These are phyloP conservation scores for Argyrosomus regius DNA, from an alignment of 2,797 vertebrate species.

Conservation along the genomic window DNA sequence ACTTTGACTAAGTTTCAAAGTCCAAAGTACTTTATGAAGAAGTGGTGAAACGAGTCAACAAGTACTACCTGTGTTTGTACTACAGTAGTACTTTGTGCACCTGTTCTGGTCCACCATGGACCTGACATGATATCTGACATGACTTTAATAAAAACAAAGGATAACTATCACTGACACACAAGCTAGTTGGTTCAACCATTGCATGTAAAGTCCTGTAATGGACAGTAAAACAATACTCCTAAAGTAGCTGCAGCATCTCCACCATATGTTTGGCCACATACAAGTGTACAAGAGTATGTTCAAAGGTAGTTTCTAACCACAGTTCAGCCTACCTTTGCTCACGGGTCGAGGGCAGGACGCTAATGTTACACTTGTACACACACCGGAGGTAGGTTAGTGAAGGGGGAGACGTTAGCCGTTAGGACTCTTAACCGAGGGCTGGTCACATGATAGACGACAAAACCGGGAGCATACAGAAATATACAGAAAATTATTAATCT, in stretches of 20 bases:
- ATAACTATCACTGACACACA: not conserved
- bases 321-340: constrained; percentile 2
- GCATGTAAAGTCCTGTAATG: too few relatives aligned
- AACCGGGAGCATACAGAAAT: too few relatives aligned
- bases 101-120: not conserved
- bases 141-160: not conserved
- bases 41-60: too few relatives aligned
- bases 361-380: not conserved
- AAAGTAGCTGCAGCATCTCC: too few relatives aligned
- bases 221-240: not conserved
- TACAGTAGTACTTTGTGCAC: not conserved
- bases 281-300: accelerated
- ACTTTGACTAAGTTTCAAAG: constrained; percentile 24
- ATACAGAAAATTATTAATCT: too few relatives aligned
- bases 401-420: not conserved
- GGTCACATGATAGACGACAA: not conserved
- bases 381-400: not conserved
- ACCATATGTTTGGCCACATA: not conserved
- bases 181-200: not conserved
- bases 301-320: not conserved
- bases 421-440: not conserved
- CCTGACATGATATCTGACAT: not conserved
- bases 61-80: not conserved
- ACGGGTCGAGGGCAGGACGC: not conserved
- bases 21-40: not conserved